A percentile compares a stretch with the other conserved stretches of the same genome.
phyloP scores from a whole-genome alignment of 1,140 invertebrate genomes.

The Aleiodes sp. region DNA sequence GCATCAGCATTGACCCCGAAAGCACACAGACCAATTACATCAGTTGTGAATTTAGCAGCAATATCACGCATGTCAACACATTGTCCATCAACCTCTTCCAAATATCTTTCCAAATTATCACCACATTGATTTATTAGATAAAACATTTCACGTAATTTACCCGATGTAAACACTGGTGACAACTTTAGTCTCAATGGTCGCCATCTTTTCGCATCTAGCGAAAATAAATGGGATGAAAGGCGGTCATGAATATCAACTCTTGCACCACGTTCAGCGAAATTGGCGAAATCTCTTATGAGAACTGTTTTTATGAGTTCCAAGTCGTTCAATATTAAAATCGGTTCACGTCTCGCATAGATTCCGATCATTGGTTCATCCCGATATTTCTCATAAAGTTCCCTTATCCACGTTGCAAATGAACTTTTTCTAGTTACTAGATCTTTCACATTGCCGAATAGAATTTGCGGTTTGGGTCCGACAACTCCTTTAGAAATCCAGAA shows the following conservation, averaged over 20 bases:
- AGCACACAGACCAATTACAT: conserved; percentile 67
- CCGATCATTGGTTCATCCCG: too few relatives aligned
- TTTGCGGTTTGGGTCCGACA: conserved; percentile 20
- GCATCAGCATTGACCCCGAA: conserved; percentile 70
- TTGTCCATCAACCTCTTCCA: conserved; percentile 27
- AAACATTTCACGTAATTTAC: too few relatives aligned
- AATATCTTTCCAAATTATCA: conserved; percentile 37
- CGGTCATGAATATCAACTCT: conserved; percentile 73
- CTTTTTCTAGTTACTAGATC: conserved; percentile 7
- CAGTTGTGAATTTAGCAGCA: too few relatives aligned
- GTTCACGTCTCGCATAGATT: conserved; percentile 44
- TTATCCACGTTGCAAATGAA: neutral
- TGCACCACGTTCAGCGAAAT: conserved; percentile 69
- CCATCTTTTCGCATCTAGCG: conserved; percentile 47
- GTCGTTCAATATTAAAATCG: conserved; percentile 66
- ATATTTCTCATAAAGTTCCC: conserved; percentile 9
- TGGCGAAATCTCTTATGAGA: conserved; percentile 57
- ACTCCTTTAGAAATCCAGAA: conserved; percentile 22
- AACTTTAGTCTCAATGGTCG: too few relatives aligned
- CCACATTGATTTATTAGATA: conserved; percentile 42
- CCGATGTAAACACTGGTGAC: too few relatives aligned
- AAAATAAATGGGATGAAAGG: conserved; percentile 76
- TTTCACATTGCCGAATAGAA: conserved; percentile 20
- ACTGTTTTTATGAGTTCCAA: conserved; percentile 70
- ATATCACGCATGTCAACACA: conserved; percentile 31